Evolutionary conservation across 2,888 invertebrate species (phyloP).

Genomic region (Diploptera punctata): DNA sequence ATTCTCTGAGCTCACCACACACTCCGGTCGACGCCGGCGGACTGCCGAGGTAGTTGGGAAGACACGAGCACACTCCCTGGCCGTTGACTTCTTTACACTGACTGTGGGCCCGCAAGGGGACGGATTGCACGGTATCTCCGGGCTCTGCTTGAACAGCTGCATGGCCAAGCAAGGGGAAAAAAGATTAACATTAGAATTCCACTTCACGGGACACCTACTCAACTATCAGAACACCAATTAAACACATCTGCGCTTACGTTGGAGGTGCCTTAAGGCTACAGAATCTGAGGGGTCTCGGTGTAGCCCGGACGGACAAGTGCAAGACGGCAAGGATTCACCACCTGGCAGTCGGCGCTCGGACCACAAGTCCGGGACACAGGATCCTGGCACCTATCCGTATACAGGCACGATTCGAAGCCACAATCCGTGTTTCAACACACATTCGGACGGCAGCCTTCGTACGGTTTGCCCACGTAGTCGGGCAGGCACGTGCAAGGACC

Average conservation of each 20-base stretch:
- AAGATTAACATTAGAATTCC: too few relatives aligned
- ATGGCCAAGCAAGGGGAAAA: too few relatives aligned
- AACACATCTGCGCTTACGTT: slow-evolving; percentile 54
- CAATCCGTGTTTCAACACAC: slow-evolving; percentile 64
- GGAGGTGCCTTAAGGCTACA: slow-evolving; percentile 44
- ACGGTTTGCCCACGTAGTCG: slow-evolving; percentile 58
- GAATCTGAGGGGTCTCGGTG: slow-evolving; percentile 73
- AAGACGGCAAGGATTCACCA: slow-evolving; percentile 50
- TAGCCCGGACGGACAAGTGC: slow-evolving; percentile 69
- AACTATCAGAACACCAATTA: too few relatives aligned
- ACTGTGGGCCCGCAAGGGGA: slow-evolving; percentile 59
- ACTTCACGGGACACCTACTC: too few relatives aligned
- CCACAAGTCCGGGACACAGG: slow-evolving; percentile 65
- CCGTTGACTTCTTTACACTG: slow-evolving; percentile 58
- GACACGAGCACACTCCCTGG: slow-evolving; percentile 59
- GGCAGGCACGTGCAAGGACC: slow-evolving; percentile 66
- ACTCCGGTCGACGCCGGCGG: slow-evolving; percentile 61
- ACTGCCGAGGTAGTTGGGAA: slow-evolving; percentile 57
- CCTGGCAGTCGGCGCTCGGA: slow-evolving; percentile 58
- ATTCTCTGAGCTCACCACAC: slow-evolving; percentile 51
- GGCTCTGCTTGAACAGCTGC: slow-evolving; percentile 64
- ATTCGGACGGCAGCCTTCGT: slow-evolving; percentile 61
- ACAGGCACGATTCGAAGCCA: slow-evolving; percentile 62
- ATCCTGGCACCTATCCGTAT: slow-evolving; percentile 62
- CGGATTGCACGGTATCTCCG: slow-evolving; percentile 74